These are phyloP conservation scores for Gorilla gorilla DNA, from an alignment of 2,113 vertebrate genomes.

Conservation along the genomic window DNA sequence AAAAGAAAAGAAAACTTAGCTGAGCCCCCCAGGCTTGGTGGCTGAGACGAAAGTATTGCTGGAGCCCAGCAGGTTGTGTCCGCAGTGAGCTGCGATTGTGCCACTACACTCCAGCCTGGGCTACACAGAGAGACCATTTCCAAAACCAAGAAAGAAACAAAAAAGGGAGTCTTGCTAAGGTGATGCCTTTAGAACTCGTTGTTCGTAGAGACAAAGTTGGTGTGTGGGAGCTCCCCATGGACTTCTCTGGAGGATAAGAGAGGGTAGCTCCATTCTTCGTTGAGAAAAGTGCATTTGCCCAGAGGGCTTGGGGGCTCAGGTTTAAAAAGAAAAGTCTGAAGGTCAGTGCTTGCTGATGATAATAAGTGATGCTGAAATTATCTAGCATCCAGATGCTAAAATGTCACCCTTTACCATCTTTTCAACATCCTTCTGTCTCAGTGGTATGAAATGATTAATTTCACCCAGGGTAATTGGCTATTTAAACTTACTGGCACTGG, in stretches of 20 bases:
- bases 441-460: not conserved
- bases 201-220: not conserved
- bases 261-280: not conserved
- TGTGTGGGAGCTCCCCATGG: rapidly evolving
- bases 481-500: not conserved
- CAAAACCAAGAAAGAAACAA: no score
- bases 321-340: not conserved
- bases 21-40: no score
- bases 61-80: no score
- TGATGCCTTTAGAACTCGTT: not conserved
- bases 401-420: not conserved
- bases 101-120: no score
- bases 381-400: not conserved
- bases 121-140: no score
- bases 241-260: rapidly evolving
- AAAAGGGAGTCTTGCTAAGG: not conserved
- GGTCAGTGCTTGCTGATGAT: rapidly evolving
- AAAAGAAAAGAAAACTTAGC: no score
- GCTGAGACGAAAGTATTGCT: no score
- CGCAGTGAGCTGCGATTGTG: no score
- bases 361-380: rapidly evolving
- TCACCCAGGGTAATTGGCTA: not conserved
- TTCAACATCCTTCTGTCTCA: not conserved
- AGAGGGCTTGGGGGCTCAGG: not conserved
- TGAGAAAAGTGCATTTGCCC: not conserved